These are phyloP conservation scores for Cryptoblepharus egeriae DNA, from an alignment of 2,797 vertebrate species.

Conservation along the genomic window DNA sequence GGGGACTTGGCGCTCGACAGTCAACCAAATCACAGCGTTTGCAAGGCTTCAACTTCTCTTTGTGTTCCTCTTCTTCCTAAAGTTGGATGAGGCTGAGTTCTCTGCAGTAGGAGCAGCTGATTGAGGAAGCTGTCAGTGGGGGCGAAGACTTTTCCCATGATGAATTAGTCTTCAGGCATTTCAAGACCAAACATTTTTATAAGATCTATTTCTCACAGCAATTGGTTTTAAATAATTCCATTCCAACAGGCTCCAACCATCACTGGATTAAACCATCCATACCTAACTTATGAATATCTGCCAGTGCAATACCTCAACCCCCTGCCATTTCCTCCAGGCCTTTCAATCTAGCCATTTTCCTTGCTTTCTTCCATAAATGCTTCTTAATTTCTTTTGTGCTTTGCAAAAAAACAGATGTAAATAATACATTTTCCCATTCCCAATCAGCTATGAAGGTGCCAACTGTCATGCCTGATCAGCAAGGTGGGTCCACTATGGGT, in stretches of 20 bases:
- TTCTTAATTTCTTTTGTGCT: background rate
- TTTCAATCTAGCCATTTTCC: background rate
- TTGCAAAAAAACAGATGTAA: background rate
- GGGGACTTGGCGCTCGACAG: conserved; percentile 34
- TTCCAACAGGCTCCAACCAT: background rate
- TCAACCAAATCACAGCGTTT: conserved; percentile 37
- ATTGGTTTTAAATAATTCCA: background rate
- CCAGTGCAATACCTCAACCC: background rate
- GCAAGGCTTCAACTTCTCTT: conserved; percentile 21
- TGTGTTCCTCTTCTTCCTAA: background rate
- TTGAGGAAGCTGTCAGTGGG: background rate
- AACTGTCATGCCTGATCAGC: background rate
- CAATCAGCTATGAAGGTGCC: too few species aligned
- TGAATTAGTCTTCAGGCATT: background rate
- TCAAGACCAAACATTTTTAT: background rate
- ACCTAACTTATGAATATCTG: background rate
- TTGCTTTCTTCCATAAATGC: too few species aligned
- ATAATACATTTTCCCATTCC: background rate
- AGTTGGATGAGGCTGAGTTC: background rate
- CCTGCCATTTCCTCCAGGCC: background rate
- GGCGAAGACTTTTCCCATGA: rapidly evolving
- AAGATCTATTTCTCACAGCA: background rate
- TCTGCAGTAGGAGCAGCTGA: background rate
- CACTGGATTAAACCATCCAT: background rate
- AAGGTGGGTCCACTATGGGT: background rate